Base-by-base conservation (phyloP, 2,797 vertebrate species). In the Sciurus carolinensis region DNA sequence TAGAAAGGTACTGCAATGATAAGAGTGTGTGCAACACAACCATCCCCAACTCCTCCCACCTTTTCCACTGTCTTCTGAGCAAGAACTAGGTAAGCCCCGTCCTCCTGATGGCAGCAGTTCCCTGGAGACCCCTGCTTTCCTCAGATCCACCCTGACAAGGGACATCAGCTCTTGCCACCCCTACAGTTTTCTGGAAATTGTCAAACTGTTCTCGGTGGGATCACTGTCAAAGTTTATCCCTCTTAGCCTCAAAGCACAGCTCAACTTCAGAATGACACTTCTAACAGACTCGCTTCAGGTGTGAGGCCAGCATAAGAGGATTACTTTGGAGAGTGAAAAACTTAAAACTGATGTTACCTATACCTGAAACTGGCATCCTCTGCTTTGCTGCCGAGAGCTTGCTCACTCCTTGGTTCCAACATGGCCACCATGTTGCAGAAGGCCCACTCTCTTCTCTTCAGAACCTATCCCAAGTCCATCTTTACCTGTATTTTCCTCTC, bases 361-460 rank as follows among this genome's bases (percentile, higher is more conserved):
- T 20, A 33, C 52, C 24, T 1, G 13, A 50, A 50, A 52, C 75
- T 12, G 28, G n/a, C 57, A 6, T 4, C 1, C 30, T 77, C n/a
- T 8, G 30, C 26, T 14, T 66, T 4, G 2, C 15, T 33, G 0
- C 30, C 47, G 2, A 1, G 1, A 1, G 2, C 5, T 33, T 3
- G 1, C 2, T 17, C 8, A 5, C 5, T 47, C 24, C 36, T 14
- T 9, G 2, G 15, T 36, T 42, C 47, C 18, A 5, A 1, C 2
- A 7, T 1, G 4, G 15, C 47, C 1, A 0, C 81, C 15, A 3
- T 3, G 15, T 30, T 24, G 44, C 71, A 30, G 42, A 52, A 7
- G 26, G 12, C 3, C 26, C 36, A 18, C 20, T 8, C 39, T 10
- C 62, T 59, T 59, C 44, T 59, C 52, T 71, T 77, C 2, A 22